phyloP scores from a whole-genome alignment of 2,888 invertebrate species.

The Ectemnius continuus region DNA sequence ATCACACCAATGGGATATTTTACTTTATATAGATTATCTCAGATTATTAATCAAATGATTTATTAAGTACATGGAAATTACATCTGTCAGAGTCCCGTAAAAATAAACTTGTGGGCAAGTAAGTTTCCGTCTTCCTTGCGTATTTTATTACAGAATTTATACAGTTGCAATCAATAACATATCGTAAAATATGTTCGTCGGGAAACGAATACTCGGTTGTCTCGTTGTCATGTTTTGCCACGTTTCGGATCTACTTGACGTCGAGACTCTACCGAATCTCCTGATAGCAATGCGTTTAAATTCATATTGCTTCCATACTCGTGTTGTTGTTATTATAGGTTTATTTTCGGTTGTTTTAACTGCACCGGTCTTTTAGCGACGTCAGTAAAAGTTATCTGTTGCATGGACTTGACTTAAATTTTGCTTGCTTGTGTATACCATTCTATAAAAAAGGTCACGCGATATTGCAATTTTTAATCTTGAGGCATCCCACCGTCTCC shows the following conservation, averaged over 20 bases:
- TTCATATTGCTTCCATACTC: too few relatives aligned
- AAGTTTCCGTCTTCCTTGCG: constrained; percentile 12
- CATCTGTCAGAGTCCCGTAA: constrained; percentile 26
- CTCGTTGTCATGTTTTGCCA: too few relatives aligned
- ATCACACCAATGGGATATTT: too few relatives aligned
- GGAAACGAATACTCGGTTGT: too few relatives aligned
- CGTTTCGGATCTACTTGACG: too few relatives aligned
- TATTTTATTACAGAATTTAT: constrained; percentile 27
- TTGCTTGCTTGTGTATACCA: constrained; percentile 10
- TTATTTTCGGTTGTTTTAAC: too few relatives aligned
- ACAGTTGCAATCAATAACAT: constrained; percentile 25
- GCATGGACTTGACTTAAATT: too few relatives aligned
- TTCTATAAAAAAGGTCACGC: constrained; percentile 32
- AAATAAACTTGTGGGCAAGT: constrained; percentile 37
- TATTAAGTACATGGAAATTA: constrained; percentile 35
- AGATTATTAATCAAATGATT: constrained; percentile 23
- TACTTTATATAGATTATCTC: not conserved
- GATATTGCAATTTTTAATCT: constrained; percentile 18
- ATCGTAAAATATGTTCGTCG: constrained; percentile 31
- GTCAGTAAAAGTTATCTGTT: too few relatives aligned
- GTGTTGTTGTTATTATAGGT: too few relatives aligned
- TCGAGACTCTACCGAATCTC: too few relatives aligned
- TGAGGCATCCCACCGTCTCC: constrained; percentile 17
- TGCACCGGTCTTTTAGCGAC: too few relatives aligned
- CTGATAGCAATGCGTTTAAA: too few relatives aligned